A percentile compares a stretch with the other conserved stretches of the same genome.
phyloP scores from a whole-genome alignment of 2,888 invertebrate genomes.

The Sclerodermus sp. region DNA sequence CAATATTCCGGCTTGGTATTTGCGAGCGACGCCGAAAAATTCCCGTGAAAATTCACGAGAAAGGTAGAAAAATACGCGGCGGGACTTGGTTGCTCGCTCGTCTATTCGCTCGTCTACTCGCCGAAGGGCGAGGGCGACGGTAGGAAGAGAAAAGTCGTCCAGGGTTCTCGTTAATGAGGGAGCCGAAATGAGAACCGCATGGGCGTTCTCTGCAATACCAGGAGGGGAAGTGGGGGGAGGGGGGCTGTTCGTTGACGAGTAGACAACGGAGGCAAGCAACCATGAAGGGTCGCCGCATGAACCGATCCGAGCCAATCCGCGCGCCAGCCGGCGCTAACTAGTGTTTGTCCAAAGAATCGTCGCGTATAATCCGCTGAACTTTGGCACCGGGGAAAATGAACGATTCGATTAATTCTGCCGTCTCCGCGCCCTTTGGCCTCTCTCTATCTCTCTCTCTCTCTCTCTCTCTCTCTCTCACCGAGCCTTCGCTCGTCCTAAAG shows the following conservation, averaged over 20 bases:
- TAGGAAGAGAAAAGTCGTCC: too few species aligned
- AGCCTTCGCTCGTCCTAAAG: neutral
- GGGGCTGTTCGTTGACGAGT: constrained; percentile 49
- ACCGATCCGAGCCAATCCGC: constrained; percentile 44
- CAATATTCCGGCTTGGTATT: constrained; percentile 3
- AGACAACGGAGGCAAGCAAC: constrained; percentile 53
- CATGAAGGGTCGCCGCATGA: constrained; percentile 52
- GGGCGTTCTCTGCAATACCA: constrained; percentile 35
- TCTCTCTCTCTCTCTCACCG: neutral
- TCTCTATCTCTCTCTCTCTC: constrained; percentile 1
- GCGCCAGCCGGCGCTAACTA: constrained; percentile 50
- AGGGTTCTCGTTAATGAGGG: constrained; percentile 8
- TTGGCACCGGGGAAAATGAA: constrained; percentile 7
- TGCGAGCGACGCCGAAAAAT: constrained; percentile 33
- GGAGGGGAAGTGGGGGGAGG: constrained; percentile 16
- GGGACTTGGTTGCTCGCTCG: too few species aligned
- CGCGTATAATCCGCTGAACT: constrained; percentile 48
- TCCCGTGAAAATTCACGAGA: too few species aligned
- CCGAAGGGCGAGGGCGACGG: too few species aligned
- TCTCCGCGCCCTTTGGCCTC: neutral
- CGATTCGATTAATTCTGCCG: constrained; percentile 4
- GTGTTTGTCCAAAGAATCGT: constrained; percentile 56
- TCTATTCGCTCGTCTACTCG: too few species aligned
- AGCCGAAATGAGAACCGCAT: constrained; percentile 50
- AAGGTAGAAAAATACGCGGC: too few species aligned